Base-by-base conservation (phyloP, 2,797 vertebrate genomes). In the Garrulus glandarius region DNA sequence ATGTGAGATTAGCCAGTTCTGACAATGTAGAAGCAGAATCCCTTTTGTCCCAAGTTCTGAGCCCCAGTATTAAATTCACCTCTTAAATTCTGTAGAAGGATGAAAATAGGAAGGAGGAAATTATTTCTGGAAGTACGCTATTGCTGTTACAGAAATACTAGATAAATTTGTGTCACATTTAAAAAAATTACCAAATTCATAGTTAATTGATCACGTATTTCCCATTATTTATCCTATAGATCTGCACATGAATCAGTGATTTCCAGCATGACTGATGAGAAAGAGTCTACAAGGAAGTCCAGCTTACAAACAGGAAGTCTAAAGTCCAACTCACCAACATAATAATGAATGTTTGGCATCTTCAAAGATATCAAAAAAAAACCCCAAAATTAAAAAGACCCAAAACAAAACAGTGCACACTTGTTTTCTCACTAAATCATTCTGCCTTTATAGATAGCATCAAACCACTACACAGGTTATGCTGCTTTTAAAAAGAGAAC, bases 401-500 rank as follows among this genome's bases (percentile, higher is more conserved):
- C 10, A 6, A 52, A 29, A 18, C 8, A 87, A 77, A 95, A 61
- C 3, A 46, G 8, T 8, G 26, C 15, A 12, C 50, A 47, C 20
- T 92, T 87, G 1, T 91, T 93, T 96, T 86, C 74, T 96, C 29
- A 46, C 37, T 75, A 71, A 65, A 53, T 93, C 87, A 52, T n/a
- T 68, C 17, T 77, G 49, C 5, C 29, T 89, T 93, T 83, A 87
- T 56, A 93, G 30, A 82, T 69, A 80, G 18, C 34, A 74, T 47
- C 56, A 72, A 80, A 39, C 27, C 57, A 53, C 29, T 69, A 53
- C 30, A 78, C 22, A 77, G 44, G 15, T 49, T 50, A 29, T 72
- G 22, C 27, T 76, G 5, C 26, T 68, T 95, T 95, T 80, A 65
- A 92, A 95, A 95, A 93, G 47, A 47, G 4, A 41, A 13, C 0